phyloP scores from a whole-genome alignment of 64 coral and sea anemone genomes.

The Actinia equina region DNA sequence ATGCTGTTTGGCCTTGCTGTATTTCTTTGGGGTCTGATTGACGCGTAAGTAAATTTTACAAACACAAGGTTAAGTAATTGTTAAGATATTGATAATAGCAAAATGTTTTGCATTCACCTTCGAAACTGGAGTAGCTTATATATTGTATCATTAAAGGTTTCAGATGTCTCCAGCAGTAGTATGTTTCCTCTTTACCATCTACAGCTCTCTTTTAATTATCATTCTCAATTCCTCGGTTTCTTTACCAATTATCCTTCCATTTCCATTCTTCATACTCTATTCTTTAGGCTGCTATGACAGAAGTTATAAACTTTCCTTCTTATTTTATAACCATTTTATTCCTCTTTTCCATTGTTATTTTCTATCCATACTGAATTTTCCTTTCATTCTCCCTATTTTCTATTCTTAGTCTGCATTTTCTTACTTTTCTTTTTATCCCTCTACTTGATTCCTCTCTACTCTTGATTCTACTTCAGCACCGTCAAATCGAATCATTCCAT shows the following conservation, averaged over 20 bases:
- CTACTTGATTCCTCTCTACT: neutral
- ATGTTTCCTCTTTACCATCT: neutral
- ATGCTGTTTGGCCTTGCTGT: slow-evolving; percentile 69
- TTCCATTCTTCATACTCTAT: neutral
- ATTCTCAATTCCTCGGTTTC: neutral
- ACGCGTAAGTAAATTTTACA: slow-evolving; percentile 56
- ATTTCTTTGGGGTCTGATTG: slow-evolving; percentile 75
- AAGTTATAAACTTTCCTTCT: neutral
- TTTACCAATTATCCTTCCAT: neutral
- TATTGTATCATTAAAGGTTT: neutral
- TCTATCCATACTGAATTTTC: neutral
- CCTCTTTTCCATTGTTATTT: neutral
- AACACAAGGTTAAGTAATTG: neutral
- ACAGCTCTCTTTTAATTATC: neutral
- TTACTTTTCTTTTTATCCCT: neutral
- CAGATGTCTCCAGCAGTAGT: neutral
- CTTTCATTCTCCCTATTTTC: neutral
- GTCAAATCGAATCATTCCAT: neutral
- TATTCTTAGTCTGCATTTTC: neutral
- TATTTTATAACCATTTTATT: neutral
- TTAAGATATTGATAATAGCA: neutral
- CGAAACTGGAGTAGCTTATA: too few relatives aligned
- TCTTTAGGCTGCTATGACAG: neutral
- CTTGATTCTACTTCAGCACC: neutral
- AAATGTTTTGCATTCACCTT: too few relatives aligned